phyloP scores from a whole-genome alignment of 2,888 invertebrate genomes.

The Crepidodera aurea region DNA sequence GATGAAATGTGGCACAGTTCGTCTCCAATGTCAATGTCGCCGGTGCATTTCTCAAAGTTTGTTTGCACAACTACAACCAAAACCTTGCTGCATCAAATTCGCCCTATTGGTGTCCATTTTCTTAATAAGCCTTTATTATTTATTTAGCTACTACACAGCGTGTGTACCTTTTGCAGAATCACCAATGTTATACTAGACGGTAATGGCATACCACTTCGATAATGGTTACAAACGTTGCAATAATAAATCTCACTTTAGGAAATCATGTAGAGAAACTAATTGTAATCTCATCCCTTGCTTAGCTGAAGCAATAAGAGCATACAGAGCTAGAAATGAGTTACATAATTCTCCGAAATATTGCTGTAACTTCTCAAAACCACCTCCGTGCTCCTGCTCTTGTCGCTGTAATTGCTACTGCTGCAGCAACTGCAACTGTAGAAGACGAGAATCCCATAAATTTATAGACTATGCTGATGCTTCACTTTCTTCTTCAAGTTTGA shows the following conservation, averaged over 20 bases:
- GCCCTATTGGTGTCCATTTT: slow-evolving; percentile 1
- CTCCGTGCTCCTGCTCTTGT: too few species aligned
- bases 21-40: slow-evolving; percentile 30
- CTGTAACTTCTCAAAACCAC: neutral
- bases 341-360: neutral
- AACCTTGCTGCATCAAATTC: slow-evolving; percentile 28
- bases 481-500: neutral
- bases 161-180: slow-evolving; percentile 23
- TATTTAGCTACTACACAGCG: slow-evolving; percentile 1
- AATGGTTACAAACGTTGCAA: neutral
- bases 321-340: neutral
- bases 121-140: neutral
- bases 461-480: slow-evolving; percentile 1
- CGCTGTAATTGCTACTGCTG: neutral
- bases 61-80: slow-evolving; percentile 22
- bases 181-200: slow-evolving; percentile 2
- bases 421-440: neutral
- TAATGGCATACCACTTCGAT: neutral
- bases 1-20: slow-evolving; percentile 27
- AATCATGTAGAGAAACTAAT: neutral
- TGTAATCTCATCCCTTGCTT: neutral
- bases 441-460: slow-evolving; percentile 14
- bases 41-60: slow-evolving; percentile 19
- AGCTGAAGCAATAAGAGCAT: neutral
- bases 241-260: neutral